These are phyloP conservation scores for Hycleus cichorii DNA, from an alignment of 1,140 invertebrate genomes.

Conservation along the genomic window DNA sequence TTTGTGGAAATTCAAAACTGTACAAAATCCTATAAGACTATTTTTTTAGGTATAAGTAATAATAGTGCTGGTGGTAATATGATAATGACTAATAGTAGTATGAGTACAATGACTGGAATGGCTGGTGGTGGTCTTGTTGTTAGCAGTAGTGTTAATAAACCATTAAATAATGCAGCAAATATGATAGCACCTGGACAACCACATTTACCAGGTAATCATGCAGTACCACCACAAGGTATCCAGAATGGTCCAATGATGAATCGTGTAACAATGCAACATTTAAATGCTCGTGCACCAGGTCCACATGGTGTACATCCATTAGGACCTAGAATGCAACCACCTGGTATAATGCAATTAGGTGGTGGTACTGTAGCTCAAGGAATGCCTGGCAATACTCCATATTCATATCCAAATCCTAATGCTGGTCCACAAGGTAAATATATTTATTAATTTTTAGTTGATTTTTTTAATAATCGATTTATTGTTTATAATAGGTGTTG, in stretches of 20 bases:
- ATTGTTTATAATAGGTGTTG: slow-evolving; percentile 41
- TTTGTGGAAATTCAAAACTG: not conserved
- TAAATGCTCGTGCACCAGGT: slow-evolving; percentile 32
- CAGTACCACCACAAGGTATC: slow-evolving; percentile 45
- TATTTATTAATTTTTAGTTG: slow-evolving; percentile 25
- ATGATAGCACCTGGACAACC: slow-evolving; percentile 39
- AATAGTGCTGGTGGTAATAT: slow-evolving; percentile 54
- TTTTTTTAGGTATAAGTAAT: slow-evolving; percentile 52
- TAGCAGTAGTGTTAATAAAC: slow-evolving; percentile 62
- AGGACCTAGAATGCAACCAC: slow-evolving; percentile 50
- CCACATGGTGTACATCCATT: slow-evolving; percentile 35
- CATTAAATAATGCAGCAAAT: slow-evolving; percentile 46
- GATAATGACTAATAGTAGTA: slow-evolving; percentile 63
- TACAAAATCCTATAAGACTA: no score
- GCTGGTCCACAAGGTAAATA: slow-evolving; percentile 41
- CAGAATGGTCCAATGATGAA: slow-evolving; percentile 67
- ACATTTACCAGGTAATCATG: slow-evolving; percentile 40
- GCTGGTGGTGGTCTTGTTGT: slow-evolving; percentile 54
- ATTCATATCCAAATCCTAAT: slow-evolving; percentile 46
- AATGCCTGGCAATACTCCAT: slow-evolving; percentile 44
- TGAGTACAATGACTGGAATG: slow-evolving; percentile 56
- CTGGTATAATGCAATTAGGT: slow-evolving; percentile 31
- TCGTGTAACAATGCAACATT: slow-evolving; percentile 49
- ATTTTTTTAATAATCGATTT: not conserved
- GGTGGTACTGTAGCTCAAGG: slow-evolving; percentile 36